These are phyloP conservation scores for Coranthus polyacanthus DNA, from an alignment of 2,797 vertebrate genomes.

Conservation along the genomic window DNA sequence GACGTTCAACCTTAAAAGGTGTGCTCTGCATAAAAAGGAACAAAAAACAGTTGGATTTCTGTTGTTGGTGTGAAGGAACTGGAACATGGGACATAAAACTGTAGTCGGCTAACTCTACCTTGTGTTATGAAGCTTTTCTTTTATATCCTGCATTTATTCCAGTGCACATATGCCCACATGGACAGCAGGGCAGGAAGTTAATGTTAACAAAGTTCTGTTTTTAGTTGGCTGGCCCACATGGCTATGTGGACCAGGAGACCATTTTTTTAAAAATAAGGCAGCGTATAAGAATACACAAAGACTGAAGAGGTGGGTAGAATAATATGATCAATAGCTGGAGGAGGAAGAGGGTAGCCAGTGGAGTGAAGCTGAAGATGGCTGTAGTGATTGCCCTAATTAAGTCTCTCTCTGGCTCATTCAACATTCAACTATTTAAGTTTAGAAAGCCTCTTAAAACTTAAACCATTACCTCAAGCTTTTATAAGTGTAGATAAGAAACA, in stretches of 20 bases:
- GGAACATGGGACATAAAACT: too few relatives aligned
- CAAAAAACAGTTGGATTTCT: not conserved
- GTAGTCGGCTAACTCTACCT: too few relatives aligned
- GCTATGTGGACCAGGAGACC: not conserved
- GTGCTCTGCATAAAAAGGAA: not conserved
- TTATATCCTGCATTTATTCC: too few relatives aligned
- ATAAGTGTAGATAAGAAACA: not conserved
- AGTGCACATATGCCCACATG: not conserved
- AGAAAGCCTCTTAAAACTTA: constrained; percentile 6
- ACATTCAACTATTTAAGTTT: constrained; percentile 1
- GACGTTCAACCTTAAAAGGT: not conserved
- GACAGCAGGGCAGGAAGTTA: not conserved
- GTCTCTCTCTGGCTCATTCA: not conserved
- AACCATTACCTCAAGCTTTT: not conserved
- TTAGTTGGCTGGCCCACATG: too few relatives aligned
- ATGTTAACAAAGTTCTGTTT: constrained; percentile 6
- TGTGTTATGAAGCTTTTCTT: too few relatives aligned
- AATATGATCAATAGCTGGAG: constrained; percentile 3
- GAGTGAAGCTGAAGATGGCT: not conserved
- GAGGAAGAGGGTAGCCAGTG: not conserved
- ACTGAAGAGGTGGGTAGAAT: not conserved
- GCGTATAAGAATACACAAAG: not conserved
- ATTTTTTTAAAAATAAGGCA: not conserved
- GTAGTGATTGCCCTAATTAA: not conserved
- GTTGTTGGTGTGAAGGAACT: too few relatives aligned